Evolutionary conservation across 2,113 vertebrate species (phyloP).

Genomic region (Numenius arquata): DNA sequence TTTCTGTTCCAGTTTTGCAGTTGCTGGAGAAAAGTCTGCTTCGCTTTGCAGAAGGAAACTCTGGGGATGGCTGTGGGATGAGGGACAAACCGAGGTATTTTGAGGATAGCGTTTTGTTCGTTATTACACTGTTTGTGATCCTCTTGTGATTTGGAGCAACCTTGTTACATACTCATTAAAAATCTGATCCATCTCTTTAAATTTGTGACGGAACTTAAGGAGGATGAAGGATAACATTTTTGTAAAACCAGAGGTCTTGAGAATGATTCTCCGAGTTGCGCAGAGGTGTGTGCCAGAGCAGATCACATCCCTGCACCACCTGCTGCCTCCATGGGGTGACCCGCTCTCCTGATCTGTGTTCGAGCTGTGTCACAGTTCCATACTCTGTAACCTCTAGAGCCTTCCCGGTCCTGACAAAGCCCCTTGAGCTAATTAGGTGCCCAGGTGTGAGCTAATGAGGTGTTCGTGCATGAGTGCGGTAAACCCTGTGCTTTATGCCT

Average conservation of each 20-base stretch:
- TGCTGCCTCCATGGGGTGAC: fast-evolving
- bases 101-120: not conserved
- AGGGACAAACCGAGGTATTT: not conserved
- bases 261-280: not conserved
- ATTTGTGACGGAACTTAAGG: not conserved
- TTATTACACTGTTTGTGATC: not conserved
- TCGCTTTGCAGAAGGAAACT: not conserved
- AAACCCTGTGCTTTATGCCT: not conserved
- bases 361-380: fast-evolving
- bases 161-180: not conserved
- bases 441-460: not conserved
- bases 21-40: not conserved
- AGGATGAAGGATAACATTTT: not conserved
- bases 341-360: not conserved
- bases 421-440: not conserved
- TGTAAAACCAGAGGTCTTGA: not conserved
- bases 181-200: not conserved
- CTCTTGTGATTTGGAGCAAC: not conserved
- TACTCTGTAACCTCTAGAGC: not conserved
- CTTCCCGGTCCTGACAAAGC: not conserved
- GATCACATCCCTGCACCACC: not conserved
- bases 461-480: not conserved
- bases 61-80: not conserved
- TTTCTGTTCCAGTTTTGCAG: not conserved
- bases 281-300: not conserved